phyloP scores from a whole-genome alignment of 2,888 invertebrate genomes.

The Holacanthella duospinosa region DNA sequence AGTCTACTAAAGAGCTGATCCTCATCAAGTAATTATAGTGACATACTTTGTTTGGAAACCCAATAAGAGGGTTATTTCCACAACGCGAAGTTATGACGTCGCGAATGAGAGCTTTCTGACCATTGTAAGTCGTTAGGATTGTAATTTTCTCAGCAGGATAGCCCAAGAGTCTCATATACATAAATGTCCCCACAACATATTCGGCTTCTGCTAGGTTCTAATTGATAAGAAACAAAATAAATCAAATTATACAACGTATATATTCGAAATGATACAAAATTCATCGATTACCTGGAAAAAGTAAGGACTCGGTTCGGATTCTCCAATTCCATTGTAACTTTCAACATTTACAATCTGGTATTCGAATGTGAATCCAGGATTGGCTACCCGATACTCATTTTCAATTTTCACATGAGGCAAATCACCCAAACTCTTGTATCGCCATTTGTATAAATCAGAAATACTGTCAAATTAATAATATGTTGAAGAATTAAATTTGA shows the following conservation, averaged over 20 bases:
- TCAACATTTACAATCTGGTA: conserved; percentile 94
- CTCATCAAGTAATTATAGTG: not conserved
- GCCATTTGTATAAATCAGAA: conserved; percentile 89
- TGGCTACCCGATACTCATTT: conserved; percentile 77
- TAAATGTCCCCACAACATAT: conserved; percentile 91
- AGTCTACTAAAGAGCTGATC: not conserved
- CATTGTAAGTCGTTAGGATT: conserved; percentile 96
- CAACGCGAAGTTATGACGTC: conserved; percentile 92
- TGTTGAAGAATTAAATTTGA: not conserved
- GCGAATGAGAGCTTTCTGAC: conserved; percentile 92
- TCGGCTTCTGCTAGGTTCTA: conserved; percentile 80
- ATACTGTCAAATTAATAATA: conserved; percentile 51
- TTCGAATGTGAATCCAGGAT: conserved; percentile 84
- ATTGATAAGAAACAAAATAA: too few relatives aligned
- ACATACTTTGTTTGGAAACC: conserved; percentile 70
- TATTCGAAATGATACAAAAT: too few relatives aligned
- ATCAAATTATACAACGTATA: too few relatives aligned
- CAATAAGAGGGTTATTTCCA: conserved; percentile 87
- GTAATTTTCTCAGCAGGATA: conserved; percentile 96
- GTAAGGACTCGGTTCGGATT: conserved; percentile 94
- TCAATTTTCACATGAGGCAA: conserved; percentile 73
- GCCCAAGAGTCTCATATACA: conserved; percentile 95
- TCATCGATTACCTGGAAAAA: conserved; percentile 78
- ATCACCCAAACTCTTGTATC: conserved; percentile 91
- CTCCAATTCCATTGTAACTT: conserved; percentile 92